These are phyloP conservation scores for Stegodyphus mimosarum DNA, from an alignment of 1,140 invertebrate species.

Conservation along the genomic window DNA sequence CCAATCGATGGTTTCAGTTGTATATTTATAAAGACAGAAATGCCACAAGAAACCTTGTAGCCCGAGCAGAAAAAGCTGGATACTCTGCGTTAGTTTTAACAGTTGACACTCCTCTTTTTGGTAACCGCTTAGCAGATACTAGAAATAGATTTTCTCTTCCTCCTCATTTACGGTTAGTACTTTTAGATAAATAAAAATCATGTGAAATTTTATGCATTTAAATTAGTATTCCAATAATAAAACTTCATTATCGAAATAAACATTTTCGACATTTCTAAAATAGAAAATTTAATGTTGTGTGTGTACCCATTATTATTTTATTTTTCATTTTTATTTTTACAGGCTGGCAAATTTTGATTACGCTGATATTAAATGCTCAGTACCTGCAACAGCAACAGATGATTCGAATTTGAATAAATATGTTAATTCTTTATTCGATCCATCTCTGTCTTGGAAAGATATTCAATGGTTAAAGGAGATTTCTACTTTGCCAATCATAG, in stretches of 20 bases:
- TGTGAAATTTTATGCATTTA: too few relatives aligned
- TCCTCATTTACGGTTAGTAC: constrained; percentile 77
- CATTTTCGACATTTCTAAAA: too few relatives aligned
- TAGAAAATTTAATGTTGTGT: too few relatives aligned
- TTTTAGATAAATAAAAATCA: not conserved
- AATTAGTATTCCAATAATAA: too few relatives aligned
- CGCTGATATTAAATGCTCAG: constrained; percentile 2
- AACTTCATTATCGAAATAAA: too few relatives aligned
- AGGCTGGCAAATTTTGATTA: constrained; percentile 44
- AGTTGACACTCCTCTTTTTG: constrained; percentile 89
- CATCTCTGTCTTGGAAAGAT: constrained; percentile 84
- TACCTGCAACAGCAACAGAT: constrained; percentile 63
- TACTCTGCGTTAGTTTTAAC: constrained; percentile 90
- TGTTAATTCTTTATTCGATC: constrained; percentile 78
- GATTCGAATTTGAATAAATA: constrained; percentile 82
- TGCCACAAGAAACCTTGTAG: constrained; percentile 79
- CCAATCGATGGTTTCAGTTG: constrained; percentile 89
- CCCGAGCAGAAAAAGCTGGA: constrained; percentile 84
- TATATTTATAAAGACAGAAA: constrained; percentile 88
- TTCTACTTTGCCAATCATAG: constrained; percentile 83
- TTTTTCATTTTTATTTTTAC: not conserved
- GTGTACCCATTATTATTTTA: too few relatives aligned
- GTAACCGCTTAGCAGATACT: constrained; percentile 81
- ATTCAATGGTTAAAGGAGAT: constrained; percentile 80
- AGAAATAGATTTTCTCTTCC: constrained; percentile 88